Conservation (phyloP, 2,888 invertebrate species). For the Pseudococcus longispinus region DNA sequence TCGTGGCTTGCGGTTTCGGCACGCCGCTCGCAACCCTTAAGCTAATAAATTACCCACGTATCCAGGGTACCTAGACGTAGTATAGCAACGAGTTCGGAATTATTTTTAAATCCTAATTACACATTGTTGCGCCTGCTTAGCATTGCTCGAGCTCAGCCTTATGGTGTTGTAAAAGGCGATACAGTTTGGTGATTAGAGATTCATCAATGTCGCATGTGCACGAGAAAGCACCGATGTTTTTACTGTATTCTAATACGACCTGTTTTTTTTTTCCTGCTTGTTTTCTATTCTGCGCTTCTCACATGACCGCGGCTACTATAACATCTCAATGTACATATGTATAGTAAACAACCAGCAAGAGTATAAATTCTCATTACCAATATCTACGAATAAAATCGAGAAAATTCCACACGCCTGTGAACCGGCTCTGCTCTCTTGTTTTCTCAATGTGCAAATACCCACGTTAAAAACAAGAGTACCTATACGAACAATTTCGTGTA, state of each 20-base stretch:
- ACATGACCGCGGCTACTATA: neutral
- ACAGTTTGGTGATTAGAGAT: neutral
- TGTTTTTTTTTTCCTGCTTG: neutral
- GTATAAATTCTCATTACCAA: conserved; percentile 31
- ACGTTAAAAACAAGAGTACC: neutral
- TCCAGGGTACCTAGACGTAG: neutral
- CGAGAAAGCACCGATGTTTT: neutral
- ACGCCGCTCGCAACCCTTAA: neutral
- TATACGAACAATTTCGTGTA: conserved; percentile 4
- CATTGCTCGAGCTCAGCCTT: neutral
- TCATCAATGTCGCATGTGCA: neutral
- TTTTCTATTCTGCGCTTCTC: neutral
- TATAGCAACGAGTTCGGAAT: neutral
- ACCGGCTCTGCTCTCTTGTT: neutral
- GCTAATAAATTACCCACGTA: conserved; percentile 10
- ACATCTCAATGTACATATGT: conserved; percentile 11
- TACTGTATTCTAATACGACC: neutral
- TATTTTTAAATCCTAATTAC: conserved; percentile 34
- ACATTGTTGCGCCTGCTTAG: neutral
- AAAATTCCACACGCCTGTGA: conserved; percentile 18
- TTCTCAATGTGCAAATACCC: neutral
- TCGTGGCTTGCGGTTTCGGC: conserved; percentile 46
- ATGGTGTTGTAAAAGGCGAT: neutral
- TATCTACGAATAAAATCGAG: conserved; percentile 31
- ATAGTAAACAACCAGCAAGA: neutral